These are phyloP conservation scores for Microctenopoma steveboyesi DNA, from an alignment of 2,797 vertebrate species.

Conservation along the genomic window DNA sequence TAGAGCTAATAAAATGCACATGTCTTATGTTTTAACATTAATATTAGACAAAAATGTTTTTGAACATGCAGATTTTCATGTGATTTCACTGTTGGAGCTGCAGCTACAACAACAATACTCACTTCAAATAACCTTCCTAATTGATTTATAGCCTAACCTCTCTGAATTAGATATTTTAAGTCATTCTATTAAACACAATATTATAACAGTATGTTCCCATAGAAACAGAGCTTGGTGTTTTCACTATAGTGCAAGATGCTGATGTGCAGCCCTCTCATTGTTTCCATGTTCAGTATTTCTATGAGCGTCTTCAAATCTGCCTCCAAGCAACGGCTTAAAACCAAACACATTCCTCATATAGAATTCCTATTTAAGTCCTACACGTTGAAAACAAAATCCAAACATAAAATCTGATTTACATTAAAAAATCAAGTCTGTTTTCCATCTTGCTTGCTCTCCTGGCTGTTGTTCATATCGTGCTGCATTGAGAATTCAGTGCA, in stretches of 20 bases:
- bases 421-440: constrained; percentile 42
- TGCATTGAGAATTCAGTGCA: constrained; percentile 22
- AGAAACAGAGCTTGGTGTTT: constrained; percentile 59
- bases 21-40: not conserved
- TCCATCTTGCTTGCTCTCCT: constrained; percentile 17
- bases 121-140: not conserved
- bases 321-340: constrained; percentile 45
- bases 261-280: constrained; percentile 37
- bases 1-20: too few relatives aligned
- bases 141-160: not conserved
- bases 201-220: constrained; percentile 55
- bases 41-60: not conserved
- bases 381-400: constrained; percentile 53
- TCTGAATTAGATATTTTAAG: not conserved
- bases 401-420: constrained; percentile 60
- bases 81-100: not conserved
- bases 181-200: not conserved
- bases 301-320: constrained; percentile 41
- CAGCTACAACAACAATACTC: not conserved
- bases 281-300: constrained; percentile 33
- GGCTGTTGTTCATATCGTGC: constrained; percentile 16
- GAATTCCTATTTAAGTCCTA: constrained; percentile 34
- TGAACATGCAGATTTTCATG: not conserved
- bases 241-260: constrained; percentile 42
- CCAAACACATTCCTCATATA: constrained; percentile 33